These are phyloP conservation scores for Passer montanus DNA, from an alignment of 2,113 vertebrate genomes.

Conservation along the genomic window DNA sequence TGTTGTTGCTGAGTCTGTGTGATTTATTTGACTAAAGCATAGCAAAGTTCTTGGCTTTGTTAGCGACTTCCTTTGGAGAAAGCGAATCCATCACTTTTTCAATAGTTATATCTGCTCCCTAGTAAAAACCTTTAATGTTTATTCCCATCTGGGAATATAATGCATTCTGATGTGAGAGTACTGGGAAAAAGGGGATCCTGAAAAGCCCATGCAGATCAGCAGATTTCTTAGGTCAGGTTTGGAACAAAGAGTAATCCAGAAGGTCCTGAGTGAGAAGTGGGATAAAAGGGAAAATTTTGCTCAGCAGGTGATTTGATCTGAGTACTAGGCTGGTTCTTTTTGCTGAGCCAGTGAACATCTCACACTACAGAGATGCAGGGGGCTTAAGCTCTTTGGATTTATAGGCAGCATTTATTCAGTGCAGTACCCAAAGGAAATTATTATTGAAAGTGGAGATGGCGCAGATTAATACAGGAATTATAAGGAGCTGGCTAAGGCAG, in stretches of 20 bases:
- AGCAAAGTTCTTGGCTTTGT: not conserved
- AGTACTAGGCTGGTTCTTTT: not conserved
- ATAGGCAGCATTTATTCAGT: not conserved
- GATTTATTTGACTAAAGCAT: not conserved
- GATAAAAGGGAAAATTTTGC: not conserved
- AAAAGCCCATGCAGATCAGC: not conserved
- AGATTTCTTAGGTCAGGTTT: not conserved
- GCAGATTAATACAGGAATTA: constrained; percentile 29
- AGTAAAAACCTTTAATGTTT: not conserved
- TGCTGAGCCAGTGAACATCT: not conserved
- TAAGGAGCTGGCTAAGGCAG: not conserved
- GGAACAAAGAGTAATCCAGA: not conserved
- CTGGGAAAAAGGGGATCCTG: not conserved
- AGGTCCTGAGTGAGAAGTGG: not conserved
- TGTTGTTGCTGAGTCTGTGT: not conserved
- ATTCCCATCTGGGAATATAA: not conserved
- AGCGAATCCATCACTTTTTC: not conserved
- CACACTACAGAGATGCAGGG: not conserved
- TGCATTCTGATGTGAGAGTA: not conserved
- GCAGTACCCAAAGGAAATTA: constrained; percentile 30
- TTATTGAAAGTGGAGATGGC: constrained; percentile 23
- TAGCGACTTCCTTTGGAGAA: not conserved
- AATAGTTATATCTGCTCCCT: not conserved
- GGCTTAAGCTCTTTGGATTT: not conserved
- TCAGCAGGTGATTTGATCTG: not conserved